Base-by-base conservation (phyloP, 2,888 invertebrate species). In the Smittia aterrima region DNA sequence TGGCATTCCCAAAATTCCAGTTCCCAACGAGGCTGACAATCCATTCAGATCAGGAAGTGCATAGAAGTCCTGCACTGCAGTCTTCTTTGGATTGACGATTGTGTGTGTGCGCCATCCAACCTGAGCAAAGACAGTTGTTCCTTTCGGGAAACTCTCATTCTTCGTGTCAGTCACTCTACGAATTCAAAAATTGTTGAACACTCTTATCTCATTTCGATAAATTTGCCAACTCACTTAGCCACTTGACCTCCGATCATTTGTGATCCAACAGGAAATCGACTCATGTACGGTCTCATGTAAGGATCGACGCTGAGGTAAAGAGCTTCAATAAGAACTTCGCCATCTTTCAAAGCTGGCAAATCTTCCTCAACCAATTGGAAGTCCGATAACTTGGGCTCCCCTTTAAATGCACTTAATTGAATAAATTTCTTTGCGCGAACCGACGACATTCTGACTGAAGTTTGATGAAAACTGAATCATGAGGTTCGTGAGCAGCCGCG, bases 181-280 rank as follows among this genome's bases (percentile, higher is more conserved):
- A 64, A 47, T 47, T 47, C n/a, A 16, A 58, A 9, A 22, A 58
- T 22, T 6, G 47, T 47, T n/a, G n/a, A 47, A n/a, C 47, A 11
- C 47, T 6, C n/a, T 6, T 25, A 24, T 9, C n/a, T 64, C 22
- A 24, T 20, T 4, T 11, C 25, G 11, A 64, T 3, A 58, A 58
- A 58, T 1, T 2, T 22, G 9, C 20, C 4, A 20, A 64, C 84
- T 80, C 84, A 90, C 90, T 86, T 88, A 11, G 89, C 90, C 58
- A 92, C 86, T 84, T 91, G 91, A 67, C 86, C 83, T 24, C 91
- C 91, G 72, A 90, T 86, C 87, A 91, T 90, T 47, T 87, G 87
- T n/a, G 83, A 83, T 1, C 89, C 89, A 74, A 85, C 78, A 78
- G 87, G 85, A 78, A 84, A 85, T 32, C 83, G 82, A 72, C 83